phyloP scores from a whole-genome alignment of 1,140 invertebrate species.

The Apis laboriosa region DNA sequence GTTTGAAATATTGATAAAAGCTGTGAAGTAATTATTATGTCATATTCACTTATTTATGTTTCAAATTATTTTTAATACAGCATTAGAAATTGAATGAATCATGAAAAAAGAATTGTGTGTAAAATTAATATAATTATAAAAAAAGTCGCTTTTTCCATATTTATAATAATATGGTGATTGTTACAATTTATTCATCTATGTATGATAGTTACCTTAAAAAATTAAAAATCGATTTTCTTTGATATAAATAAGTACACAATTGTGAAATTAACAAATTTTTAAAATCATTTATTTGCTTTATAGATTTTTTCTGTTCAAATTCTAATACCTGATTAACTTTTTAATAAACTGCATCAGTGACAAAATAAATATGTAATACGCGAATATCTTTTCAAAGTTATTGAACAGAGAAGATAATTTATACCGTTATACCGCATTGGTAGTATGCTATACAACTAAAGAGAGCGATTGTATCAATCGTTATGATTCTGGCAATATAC shows the following conservation, averaged over 20 bases:
- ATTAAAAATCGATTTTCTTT: background rate
- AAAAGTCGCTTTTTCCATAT: background rate
- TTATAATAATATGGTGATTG: slow-evolving; percentile 6
- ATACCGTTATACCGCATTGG: slow-evolving; percentile 44
- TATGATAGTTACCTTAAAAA: background rate
- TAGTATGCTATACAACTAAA: slow-evolving; percentile 42
- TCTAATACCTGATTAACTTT: slow-evolving; percentile 1
- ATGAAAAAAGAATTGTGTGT: background rate
- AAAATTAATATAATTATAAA: background rate
- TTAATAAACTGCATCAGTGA: slow-evolving; percentile 45
- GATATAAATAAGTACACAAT: background rate
- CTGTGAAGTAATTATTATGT: slow-evolving; percentile 31
- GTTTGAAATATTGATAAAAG: slow-evolving; percentile 41
- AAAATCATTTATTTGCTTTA: slow-evolving; percentile 19
- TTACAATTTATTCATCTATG: background rate
- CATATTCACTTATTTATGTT: slow-evolving; percentile 58
- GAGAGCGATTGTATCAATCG: slow-evolving; percentile 68
- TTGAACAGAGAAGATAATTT: slow-evolving; percentile 50
- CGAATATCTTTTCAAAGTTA: slow-evolving; percentile 49
- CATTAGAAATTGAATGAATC: too few relatives aligned
- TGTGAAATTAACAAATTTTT: background rate
- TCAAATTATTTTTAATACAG: slow-evolving; percentile 14
- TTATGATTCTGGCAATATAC: slow-evolving; percentile 55
- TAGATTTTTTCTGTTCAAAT: background rate
- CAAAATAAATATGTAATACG: slow-evolving; percentile 14